These are phyloP conservation scores for Drosophila grimshawi DNA, from an alignment of 1,140 invertebrate genomes.

Conservation along the genomic window DNA sequence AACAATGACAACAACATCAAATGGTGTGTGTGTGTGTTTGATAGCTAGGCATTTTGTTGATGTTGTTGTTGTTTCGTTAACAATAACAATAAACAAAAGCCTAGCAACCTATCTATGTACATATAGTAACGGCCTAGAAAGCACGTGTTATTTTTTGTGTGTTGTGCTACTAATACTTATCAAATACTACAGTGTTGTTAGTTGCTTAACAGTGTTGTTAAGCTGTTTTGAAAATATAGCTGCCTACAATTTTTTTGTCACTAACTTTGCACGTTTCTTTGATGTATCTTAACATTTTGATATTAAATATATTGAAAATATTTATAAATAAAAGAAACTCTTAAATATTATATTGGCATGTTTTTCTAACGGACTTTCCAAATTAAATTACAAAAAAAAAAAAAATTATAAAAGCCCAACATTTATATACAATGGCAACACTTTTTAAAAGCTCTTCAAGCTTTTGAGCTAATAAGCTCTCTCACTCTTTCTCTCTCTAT, in stretches of 20 bases:
- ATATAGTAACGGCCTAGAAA: slow-evolving; percentile 40
- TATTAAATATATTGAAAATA: slow-evolving; percentile 18
- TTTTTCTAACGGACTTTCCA: slow-evolving; percentile 44
- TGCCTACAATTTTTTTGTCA: slow-evolving; percentile 15
- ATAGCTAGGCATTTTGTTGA: slow-evolving; percentile 24
- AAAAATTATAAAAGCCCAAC: not conserved
- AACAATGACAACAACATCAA: slow-evolving; percentile 52
- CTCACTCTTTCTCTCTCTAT: slow-evolving; percentile 16
- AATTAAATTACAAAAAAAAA: not conserved
- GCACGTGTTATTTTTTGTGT: slow-evolving; percentile 44
- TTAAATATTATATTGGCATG: slow-evolving; percentile 60
- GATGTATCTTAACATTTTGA: slow-evolving; percentile 17
- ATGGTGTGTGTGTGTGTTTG: slow-evolving; percentile 65
- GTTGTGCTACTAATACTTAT: slow-evolving; percentile 37
- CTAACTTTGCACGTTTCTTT: slow-evolving; percentile 60
- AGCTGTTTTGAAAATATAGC: slow-evolving; percentile 39
- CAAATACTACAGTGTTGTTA: slow-evolving; percentile 24
- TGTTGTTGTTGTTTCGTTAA: slow-evolving; percentile 30
- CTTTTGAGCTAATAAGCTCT: slow-evolving; percentile 40
- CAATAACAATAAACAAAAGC: slow-evolving; percentile 36
- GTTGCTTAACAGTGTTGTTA: slow-evolving; percentile 33
- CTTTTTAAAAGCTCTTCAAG: slow-evolving; percentile 34
- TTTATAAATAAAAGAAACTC: slow-evolving; percentile 14
- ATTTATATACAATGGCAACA: slow-evolving; percentile 52
- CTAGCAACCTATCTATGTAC: slow-evolving; percentile 29